phyloP scores from a whole-genome alignment of 2,888 invertebrate species.

The Polymixis flavicincta region DNA sequence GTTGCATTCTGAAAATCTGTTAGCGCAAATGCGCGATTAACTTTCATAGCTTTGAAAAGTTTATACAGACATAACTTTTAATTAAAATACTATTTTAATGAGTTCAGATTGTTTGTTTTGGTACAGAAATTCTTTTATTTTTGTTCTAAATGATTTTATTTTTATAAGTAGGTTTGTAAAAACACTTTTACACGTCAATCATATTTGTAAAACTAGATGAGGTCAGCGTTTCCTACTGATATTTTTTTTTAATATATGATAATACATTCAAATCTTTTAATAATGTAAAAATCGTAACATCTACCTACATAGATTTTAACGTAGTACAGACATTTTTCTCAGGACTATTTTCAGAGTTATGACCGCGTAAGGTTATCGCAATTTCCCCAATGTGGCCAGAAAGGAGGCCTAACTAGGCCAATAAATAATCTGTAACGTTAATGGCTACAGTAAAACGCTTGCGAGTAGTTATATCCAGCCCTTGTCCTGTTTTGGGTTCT shows the following conservation, averaged over 20 bases:
- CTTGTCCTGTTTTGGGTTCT: neutral
- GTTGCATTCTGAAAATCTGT: conserved; percentile 55
- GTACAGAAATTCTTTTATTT: neutral
- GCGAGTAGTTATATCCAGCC: conserved; percentile 50
- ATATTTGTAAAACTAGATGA: too few species aligned
- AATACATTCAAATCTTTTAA: neutral
- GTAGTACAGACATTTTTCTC: conserved; percentile 4
- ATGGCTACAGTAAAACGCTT: conserved; percentile 67
- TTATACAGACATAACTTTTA: conserved; percentile 24
- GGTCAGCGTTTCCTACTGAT: too few species aligned
- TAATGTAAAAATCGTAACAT: neutral
- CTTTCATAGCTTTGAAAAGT: conserved; percentile 48
- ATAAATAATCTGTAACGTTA: conserved; percentile 71
- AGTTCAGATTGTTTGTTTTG: conserved; percentile 8
- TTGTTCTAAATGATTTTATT: too few species aligned
- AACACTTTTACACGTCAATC: too few species aligned
- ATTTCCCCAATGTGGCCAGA: conserved; percentile 56
- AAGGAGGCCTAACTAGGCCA: conserved; percentile 61
- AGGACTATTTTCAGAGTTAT: conserved; percentile 29
- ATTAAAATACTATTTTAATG: conserved; percentile 23
- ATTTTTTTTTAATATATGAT: neutral
- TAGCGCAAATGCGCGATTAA: conserved; percentile 48
- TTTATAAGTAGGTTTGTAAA: too few species aligned
- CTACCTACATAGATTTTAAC: neutral
- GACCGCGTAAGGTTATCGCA: conserved; percentile 34